phyloP scores from a whole-genome alignment of 1,140 invertebrate genomes.

The Zaprionus taronus region DNA sequence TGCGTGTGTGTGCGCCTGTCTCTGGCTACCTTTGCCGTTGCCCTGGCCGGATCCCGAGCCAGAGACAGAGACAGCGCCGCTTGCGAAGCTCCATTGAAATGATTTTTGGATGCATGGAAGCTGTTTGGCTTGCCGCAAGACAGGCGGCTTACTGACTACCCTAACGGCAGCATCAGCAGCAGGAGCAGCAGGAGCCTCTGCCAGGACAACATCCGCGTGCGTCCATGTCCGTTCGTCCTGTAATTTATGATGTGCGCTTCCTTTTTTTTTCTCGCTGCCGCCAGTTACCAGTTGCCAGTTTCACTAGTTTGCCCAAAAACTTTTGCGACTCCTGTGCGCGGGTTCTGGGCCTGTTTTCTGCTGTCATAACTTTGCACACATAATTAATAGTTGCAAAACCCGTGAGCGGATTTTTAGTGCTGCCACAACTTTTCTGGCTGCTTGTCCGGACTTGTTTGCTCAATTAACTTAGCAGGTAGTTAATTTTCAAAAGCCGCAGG shows the following conservation, averaged over 20 bases:
- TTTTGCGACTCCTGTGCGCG: conserved; percentile 43
- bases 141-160: conserved; percentile 66
- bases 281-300: conserved; percentile 39
- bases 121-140: conserved; percentile 77
- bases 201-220: conserved; percentile 59
- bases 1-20: conserved; percentile 32
- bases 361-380: conserved; percentile 79
- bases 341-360: conserved; percentile 74
- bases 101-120: conserved; percentile 82
- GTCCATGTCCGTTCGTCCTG: conserved; percentile 66
- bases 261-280: conserved; percentile 28
- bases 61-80: conserved; percentile 30
- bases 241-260: conserved; percentile 82
- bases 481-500: conserved; percentile 72
- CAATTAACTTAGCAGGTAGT: conserved; percentile 84
- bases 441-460: conserved; percentile 69
- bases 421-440: conserved; percentile 68
- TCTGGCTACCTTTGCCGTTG: conserved; percentile 63
- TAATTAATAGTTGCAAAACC: conserved; percentile 80
- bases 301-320: conserved; percentile 48
- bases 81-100: conserved; percentile 60
- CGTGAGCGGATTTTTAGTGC: conserved; percentile 70
- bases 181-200: conserved; percentile 19
- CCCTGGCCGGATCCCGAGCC: conserved; percentile 30
- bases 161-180: neutral